These are phyloP conservation scores for Himalopsyche kuldschensis DNA, from an alignment of 2,888 invertebrate genomes.

Conservation along the genomic window DNA sequence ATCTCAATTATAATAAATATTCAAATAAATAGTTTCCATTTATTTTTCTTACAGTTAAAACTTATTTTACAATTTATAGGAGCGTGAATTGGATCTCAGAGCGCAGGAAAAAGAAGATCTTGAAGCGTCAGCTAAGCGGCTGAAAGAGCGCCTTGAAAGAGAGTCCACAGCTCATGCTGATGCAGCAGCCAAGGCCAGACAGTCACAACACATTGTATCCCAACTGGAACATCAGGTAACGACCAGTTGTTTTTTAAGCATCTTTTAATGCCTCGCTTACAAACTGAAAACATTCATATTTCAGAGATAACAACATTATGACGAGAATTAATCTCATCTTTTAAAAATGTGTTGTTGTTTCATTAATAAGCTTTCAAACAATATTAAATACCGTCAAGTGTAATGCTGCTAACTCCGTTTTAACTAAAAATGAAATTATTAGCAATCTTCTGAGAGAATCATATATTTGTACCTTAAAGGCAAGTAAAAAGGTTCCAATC, in stretches of 20 bases:
- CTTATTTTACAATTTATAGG: slow-evolving; percentile 53
- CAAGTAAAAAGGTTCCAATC: too few species aligned
- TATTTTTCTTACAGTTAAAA: too few species aligned
- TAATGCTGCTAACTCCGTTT: too few species aligned
- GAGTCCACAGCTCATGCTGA: slow-evolving; percentile 88
- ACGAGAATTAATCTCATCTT: background rate
- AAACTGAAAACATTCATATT: background rate
- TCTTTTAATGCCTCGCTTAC: background rate
- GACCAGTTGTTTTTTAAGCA: background rate
- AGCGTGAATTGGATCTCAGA: slow-evolving; percentile 87
- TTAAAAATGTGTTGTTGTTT: background rate
- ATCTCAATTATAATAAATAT: too few species aligned
- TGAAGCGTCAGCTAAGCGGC: slow-evolving; percentile 76
- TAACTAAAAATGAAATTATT: too few species aligned
- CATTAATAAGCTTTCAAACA: background rate
- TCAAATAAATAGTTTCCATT: too few species aligned
- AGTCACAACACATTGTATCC: slow-evolving; percentile 59
- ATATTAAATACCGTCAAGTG: background rate
- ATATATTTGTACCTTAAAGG: too few species aligned
- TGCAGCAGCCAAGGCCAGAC: slow-evolving; percentile 72
- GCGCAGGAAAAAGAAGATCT: slow-evolving; percentile 92
- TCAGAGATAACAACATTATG: background rate
- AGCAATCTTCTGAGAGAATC: too few species aligned
- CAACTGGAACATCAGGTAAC: slow-evolving; percentile 63
- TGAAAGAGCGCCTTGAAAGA: slow-evolving; percentile 86